Percentiles rank a stretch among this genome's conserved stretches.
Evolutionary conservation across 64 coral and sea anemone species (phyloP).

Genomic region (Catalaphyllia jardinei): DNA sequence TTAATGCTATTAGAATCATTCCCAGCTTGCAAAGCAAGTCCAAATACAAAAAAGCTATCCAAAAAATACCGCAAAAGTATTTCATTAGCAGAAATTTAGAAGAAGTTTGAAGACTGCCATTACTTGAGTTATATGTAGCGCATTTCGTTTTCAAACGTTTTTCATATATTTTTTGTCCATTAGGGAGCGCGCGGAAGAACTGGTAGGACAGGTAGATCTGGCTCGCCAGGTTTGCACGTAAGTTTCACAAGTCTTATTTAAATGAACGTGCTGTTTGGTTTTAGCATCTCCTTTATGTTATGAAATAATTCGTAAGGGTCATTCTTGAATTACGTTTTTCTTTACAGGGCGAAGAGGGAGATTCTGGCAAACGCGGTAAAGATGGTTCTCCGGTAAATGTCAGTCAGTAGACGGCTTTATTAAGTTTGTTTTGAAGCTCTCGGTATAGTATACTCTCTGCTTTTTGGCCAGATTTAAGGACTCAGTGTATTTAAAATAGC

Average conservation of each 20-base stretch:
- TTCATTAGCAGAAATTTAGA: too few species aligned
- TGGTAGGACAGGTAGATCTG: constrained; percentile 6
- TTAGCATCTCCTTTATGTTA: too few species aligned
- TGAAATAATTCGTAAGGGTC: not conserved
- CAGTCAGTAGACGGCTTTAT: not conserved
- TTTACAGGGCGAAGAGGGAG: constrained; percentile 32
- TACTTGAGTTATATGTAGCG: too few species aligned
- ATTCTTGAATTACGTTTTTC: not conserved
- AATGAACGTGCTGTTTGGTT: too few species aligned
- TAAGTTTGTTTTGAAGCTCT: not conserved
- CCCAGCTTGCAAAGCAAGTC: too few species aligned
- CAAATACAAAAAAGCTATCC: too few species aligned
- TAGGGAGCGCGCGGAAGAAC: constrained; percentile 1
- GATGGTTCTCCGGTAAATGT: constrained; percentile 12
- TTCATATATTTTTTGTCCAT: not conserved
- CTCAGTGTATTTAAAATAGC: too few species aligned
- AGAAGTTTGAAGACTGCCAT: too few species aligned
- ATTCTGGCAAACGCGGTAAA: constrained; percentile 16
- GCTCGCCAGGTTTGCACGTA: constrained; percentile 18
- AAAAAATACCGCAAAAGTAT: too few species aligned
- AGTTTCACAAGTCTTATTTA: not conserved
- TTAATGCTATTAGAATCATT: too few species aligned
- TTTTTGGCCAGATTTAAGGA: too few species aligned
- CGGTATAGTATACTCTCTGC: not conserved
- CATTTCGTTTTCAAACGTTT: too few species aligned